phyloP scores from a whole-genome alignment of 1,140 invertebrate species.

The Cotesia typhae region DNA sequence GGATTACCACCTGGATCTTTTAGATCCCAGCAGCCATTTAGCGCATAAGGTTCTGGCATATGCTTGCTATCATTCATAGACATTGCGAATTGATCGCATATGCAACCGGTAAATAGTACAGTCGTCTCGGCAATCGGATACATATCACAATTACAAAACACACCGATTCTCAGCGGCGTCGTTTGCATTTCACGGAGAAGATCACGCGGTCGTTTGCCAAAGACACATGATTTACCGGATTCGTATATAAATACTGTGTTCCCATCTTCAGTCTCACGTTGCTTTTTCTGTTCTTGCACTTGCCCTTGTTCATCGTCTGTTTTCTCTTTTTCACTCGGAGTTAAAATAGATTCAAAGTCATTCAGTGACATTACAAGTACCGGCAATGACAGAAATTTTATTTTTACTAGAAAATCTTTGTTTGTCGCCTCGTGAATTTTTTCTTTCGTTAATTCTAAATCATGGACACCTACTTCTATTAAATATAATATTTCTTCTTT shows the following conservation, averaged over 20 bases:
- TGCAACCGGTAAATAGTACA: conserved; percentile 53
- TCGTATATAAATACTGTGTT: conserved; percentile 45
- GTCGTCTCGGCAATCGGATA: conserved; percentile 58
- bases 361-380: conserved; percentile 53
- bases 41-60: conserved; percentile 51
- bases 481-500: conserved; percentile 55
- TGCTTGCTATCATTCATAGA: conserved; percentile 52
- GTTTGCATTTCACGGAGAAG: conserved; percentile 51
- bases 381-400: conserved; percentile 60
- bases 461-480: conserved; percentile 53
- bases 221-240: conserved; percentile 54
- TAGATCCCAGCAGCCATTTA: conserved; percentile 51
- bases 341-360: conserved; percentile 45
- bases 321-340: not conserved
- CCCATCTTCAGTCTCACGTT: conserved; percentile 38
- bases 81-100: conserved; percentile 60
- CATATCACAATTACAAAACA: conserved; percentile 56
- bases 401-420: conserved; percentile 49
- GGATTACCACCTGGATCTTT: conserved; percentile 56
- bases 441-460: conserved; percentile 48
- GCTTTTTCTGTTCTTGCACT: not conserved
- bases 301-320: not conserved
- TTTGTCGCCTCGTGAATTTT: conserved; percentile 54
- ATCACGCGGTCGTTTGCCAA: conserved; percentile 52
- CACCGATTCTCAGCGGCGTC: conserved; percentile 49